phyloP scores from a whole-genome alignment of 2,888 invertebrate genomes.

The Geotrupes spiniger region DNA sequence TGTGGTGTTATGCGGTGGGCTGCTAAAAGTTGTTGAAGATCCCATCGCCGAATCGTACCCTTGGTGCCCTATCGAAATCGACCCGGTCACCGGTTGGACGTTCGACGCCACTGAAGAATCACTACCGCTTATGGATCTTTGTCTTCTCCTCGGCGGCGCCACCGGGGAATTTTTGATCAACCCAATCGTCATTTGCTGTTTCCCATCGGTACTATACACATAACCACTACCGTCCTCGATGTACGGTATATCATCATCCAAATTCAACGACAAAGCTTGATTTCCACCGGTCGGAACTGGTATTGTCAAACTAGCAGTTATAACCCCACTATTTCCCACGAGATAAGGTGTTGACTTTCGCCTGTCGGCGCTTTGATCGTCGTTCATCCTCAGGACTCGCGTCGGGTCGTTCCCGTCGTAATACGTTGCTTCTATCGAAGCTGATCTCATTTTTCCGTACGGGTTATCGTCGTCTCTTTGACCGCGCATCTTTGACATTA shows the following conservation, averaged over 20 bases:
- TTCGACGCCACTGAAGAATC: constrained; percentile 50
- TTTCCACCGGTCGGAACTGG: constrained; percentile 50
- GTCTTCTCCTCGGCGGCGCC: constrained; percentile 51
- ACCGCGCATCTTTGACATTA: constrained; percentile 54
- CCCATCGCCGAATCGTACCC: constrained; percentile 65
- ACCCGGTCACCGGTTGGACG: constrained; percentile 48
- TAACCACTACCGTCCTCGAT: constrained; percentile 58
- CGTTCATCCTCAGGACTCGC: constrained; percentile 34
- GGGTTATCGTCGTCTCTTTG: constrained; percentile 46
- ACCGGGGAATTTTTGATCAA: constrained; percentile 38
- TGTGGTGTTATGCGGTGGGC: constrained; percentile 52
- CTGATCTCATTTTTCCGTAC: constrained; percentile 46
- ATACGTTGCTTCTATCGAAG: constrained; percentile 49
- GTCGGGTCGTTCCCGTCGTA: constrained; percentile 57
- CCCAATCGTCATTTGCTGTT: constrained; percentile 47
- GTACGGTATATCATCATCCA: constrained; percentile 67
- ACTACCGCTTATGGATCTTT: constrained; percentile 52
- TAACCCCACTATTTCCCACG: constrained; percentile 59
- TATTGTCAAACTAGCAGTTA: constrained; percentile 79
- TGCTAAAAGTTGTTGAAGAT: constrained; percentile 58
- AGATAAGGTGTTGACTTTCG: constrained; percentile 61
- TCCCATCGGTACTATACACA: constrained; percentile 37
- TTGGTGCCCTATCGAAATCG: constrained; percentile 46
- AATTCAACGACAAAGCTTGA: constrained; percentile 50
- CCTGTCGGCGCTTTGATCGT: constrained; percentile 45